These are phyloP conservation scores for Lochmaea capreae DNA, from an alignment of 2,888 invertebrate species.

Conservation along the genomic window DNA sequence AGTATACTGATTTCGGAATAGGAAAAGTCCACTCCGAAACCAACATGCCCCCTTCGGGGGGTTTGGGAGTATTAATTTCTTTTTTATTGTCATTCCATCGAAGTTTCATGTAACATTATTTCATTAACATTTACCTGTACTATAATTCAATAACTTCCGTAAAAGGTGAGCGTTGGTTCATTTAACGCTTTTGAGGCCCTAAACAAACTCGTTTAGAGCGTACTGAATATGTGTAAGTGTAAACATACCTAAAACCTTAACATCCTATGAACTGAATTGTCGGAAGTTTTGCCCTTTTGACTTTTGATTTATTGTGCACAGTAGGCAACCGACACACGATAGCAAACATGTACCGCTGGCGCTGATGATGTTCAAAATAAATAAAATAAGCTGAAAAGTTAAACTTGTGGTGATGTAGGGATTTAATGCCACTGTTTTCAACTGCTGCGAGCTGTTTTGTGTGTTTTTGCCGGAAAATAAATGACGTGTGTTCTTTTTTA, in stretches of 20 bases:
- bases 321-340: constrained; percentile 16
- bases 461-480: not conserved
- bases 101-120: not conserved
- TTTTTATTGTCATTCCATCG: no score
- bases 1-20: no score
- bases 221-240: constrained; percentile 13
- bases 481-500: constrained; percentile 2
- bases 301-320: constrained; percentile 20
- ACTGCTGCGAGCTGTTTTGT: constrained; percentile 4
- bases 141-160: not conserved
- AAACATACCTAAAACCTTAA: constrained; percentile 18
- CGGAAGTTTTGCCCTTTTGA: constrained; percentile 15
- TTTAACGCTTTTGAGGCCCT: constrained; percentile 2
- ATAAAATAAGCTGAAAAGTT: constrained; percentile 14
- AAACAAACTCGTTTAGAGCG: constrained; percentile 8
- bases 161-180: not conserved
- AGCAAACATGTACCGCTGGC: constrained; percentile 15
- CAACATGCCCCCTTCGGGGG: no score
- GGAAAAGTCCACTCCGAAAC: no score
- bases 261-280: constrained; percentile 15
- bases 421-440: constrained; percentile 13
- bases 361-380: constrained; percentile 19
- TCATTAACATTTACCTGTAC: not conserved
- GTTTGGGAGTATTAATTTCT: no score
- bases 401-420: constrained; percentile 7